Conservation (phyloP, 2,888 invertebrate species). For the Eupeodes latifasciatus region DNA sequence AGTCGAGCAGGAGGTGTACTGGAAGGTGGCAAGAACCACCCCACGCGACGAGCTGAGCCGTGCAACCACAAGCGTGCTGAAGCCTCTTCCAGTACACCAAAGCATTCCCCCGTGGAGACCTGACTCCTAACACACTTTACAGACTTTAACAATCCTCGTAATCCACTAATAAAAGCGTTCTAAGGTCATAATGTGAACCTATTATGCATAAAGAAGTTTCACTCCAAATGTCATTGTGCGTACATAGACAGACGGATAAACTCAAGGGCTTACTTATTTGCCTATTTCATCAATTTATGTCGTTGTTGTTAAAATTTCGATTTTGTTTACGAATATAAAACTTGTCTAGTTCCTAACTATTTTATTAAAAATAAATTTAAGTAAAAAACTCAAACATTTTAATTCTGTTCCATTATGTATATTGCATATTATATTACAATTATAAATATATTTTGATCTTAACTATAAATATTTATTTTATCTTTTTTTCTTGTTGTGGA, state of each 20-base stretch:
- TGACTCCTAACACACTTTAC: too few species aligned
- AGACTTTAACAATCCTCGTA: too few species aligned
- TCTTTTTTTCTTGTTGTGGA: constrained; percentile 3
- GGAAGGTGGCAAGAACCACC: too few species aligned
- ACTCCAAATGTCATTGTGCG: neutral
- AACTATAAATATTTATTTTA: neutral
- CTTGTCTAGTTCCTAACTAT: neutral
- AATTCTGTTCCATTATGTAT: constrained; percentile 11
- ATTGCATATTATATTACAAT: constrained; percentile 16
- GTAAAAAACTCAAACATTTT: neutral
- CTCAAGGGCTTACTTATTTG: neutral
- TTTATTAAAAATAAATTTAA: neutral
- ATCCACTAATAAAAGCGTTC: neutral
- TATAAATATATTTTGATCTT: constrained; percentile 9
- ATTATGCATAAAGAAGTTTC: neutral
- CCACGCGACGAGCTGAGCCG: too few species aligned
- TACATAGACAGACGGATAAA: neutral
- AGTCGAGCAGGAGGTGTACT: too few species aligned
- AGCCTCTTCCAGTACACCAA: too few species aligned
- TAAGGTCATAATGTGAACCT: neutral
- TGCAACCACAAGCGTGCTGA: too few species aligned
- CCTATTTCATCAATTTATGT: neutral
- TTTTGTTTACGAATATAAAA: neutral
- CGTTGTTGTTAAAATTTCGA: neutral
- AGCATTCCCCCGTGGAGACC: too few species aligned